Conservation (phyloP, 2,797 vertebrate species). For the Anabas testudineus region DNA sequence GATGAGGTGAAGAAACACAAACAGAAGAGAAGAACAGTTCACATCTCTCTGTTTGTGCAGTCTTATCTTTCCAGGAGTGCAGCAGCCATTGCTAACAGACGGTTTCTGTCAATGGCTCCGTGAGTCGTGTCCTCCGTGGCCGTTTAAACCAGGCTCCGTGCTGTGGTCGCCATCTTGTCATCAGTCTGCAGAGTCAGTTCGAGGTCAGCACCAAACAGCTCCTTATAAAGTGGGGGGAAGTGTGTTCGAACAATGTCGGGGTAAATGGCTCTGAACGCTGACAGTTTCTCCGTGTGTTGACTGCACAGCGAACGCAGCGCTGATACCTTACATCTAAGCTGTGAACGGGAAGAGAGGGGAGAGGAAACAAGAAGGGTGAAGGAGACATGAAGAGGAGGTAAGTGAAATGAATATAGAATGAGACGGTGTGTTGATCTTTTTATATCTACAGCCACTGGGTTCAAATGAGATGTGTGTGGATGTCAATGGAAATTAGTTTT, state of each 20-base stretch:
- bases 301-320: conserved; percentile 91
- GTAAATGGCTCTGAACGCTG: conserved; percentile 92
- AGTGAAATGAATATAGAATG: too few species aligned
- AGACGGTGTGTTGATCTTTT: not conserved
- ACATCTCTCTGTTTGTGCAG: not conserved
- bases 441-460: too few species aligned
- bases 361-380: not conserved
- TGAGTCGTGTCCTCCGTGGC: not conserved
- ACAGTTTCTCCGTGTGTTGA: conserved; percentile 93
- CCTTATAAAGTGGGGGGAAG: conserved; percentile 96
- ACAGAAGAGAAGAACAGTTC: conserved; percentile 16
- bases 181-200: conserved; percentile 90
- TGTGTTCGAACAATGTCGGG: conserved; percentile 92
- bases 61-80: conserved; percentile 9
- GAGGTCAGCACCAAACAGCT: conserved; percentile 94
- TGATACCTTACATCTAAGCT: conserved; percentile 95
- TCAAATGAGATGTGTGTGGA: too few species aligned
- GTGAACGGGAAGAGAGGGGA: conserved; percentile 33
- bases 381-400: too few species aligned
- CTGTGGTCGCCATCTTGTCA: conserved; percentile 76
- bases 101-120: not conserved
- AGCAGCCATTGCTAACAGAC: not conserved
- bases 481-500: too few species aligned
- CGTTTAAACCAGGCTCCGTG: conserved; percentile 32
- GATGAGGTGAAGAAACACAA: conserved; percentile 18